phyloP scores from a whole-genome alignment of 1,140 invertebrate genomes.

The Drosophila takahashii region DNA sequence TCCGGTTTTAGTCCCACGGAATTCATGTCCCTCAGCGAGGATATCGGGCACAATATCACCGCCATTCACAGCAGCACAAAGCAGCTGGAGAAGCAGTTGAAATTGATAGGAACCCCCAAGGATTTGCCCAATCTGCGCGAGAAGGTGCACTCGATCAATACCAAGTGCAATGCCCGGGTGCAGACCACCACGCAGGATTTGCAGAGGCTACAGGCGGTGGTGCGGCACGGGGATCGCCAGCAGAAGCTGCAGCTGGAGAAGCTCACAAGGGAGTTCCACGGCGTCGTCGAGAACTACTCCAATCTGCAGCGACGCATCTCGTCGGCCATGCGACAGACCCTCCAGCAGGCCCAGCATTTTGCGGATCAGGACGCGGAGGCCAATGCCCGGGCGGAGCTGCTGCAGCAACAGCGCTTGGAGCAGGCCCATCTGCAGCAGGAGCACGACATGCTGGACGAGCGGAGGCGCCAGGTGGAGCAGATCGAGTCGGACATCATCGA shows the following conservation, averaged over 20 bases:
- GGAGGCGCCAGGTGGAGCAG: constrained; percentile 89
- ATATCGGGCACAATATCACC: constrained; percentile 92
- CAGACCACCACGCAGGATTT: constrained; percentile 90
- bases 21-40: constrained; percentile 90
- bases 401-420: constrained; percentile 86
- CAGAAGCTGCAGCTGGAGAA: constrained; percentile 93
- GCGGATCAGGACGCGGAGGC: constrained; percentile 83
- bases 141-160: constrained; percentile 89
- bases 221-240: constrained; percentile 89
- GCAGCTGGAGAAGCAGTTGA: constrained; percentile 90
- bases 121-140: constrained; percentile 87
- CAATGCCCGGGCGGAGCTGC: constrained; percentile 85
- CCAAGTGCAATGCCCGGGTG: constrained; percentile 91
- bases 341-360: constrained; percentile 85
- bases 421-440: constrained; percentile 90
- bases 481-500: constrained; percentile 95
- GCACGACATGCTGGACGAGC: constrained; percentile 91
- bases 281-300: constrained; percentile 91
- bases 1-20: constrained; percentile 90
- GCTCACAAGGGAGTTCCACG: constrained; percentile 92
- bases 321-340: constrained; percentile 91
- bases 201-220: constrained; percentile 88
- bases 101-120: constrained; percentile 90
- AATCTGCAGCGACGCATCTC: constrained; percentile 91
- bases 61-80: constrained; percentile 90